Evolutionary conservation across 30 jellyfish, hydroid and myxozoan genomes (phyloP).

Genomic region (Haliclystus octoradiatus): DNA sequence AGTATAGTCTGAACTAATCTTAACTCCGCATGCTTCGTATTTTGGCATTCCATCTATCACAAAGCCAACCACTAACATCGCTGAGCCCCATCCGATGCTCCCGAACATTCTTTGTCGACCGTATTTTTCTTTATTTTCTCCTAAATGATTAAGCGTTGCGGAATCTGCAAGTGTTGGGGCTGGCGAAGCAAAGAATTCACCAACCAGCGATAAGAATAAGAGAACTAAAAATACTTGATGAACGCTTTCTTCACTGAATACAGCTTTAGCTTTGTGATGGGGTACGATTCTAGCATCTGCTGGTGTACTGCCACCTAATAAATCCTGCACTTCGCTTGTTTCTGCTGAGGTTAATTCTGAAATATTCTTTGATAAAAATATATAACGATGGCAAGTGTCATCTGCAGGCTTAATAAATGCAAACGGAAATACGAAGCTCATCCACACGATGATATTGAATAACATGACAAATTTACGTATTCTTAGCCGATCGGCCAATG

Average conservation of each 20-base stretch:
- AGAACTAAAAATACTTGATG: slow-evolving; percentile 89
- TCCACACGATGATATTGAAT: slow-evolving; percentile 80
- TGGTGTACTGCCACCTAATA: slow-evolving; percentile 75
- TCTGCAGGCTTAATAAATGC: slow-evolving; percentile 97
- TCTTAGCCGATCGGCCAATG: slow-evolving; percentile 91
- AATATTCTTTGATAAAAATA: slow-evolving; percentile 68
- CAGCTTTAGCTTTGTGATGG: slow-evolving; percentile 83
- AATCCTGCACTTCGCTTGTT: slow-evolving; percentile 84
- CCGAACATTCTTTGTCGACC: slow-evolving; percentile 99
- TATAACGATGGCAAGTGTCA: slow-evolving; percentile 90
- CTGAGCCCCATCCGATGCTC: slow-evolving; percentile 99
- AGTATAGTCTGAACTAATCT: slow-evolving; percentile 88
- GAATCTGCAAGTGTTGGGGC: slow-evolving; percentile 99
- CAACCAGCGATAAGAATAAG: slow-evolving; percentile 82
- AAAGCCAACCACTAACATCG: slow-evolving; percentile 91
- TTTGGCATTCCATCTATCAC: slow-evolving; percentile 90
- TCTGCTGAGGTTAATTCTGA: slow-evolving; percentile 86
- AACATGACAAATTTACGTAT: slow-evolving; percentile 73
- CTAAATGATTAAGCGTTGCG: slow-evolving; percentile 85
- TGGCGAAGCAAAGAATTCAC: slow-evolving; percentile 97
- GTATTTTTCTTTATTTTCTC: slow-evolving; percentile 82
- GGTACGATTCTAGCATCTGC: slow-evolving; percentile 80
- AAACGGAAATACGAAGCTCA: slow-evolving; percentile 87
- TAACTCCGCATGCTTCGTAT: slow-evolving; percentile 78
- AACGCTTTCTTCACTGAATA: slow-evolving; percentile 90